These are phyloP conservation scores for Corythornis cristatus DNA, from an alignment of 2,113 vertebrate species.

Conservation along the genomic window DNA sequence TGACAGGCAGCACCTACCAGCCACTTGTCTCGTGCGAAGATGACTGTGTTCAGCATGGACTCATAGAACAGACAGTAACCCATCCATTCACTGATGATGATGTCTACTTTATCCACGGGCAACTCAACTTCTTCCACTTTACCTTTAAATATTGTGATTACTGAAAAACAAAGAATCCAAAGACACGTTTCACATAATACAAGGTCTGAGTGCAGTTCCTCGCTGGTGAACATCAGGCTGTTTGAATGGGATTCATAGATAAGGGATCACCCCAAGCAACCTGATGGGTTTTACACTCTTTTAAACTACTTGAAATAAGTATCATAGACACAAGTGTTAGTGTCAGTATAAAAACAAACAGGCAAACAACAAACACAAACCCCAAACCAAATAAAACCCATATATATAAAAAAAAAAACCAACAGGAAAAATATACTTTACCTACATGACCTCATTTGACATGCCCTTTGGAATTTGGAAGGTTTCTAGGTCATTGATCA, in stretches of 20 bases:
- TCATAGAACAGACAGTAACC: slow-evolving; percentile 98
- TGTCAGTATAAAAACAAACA: neutral
- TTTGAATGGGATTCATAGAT: neutral
- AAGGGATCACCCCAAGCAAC: neutral
- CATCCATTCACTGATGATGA: slow-evolving; percentile 99
- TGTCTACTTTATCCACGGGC: slow-evolving; percentile 94
- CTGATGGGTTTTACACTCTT: neutral
- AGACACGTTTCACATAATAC: slow-evolving; percentile 56
- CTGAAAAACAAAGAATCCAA: slow-evolving; percentile 79
- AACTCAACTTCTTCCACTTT: slow-evolving; percentile 98
- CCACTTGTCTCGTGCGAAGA: slow-evolving; percentile 99
- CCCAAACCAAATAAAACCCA: neutral
- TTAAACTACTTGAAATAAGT: neutral
- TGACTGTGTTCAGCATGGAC: slow-evolving; percentile 98
- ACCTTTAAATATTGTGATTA: slow-evolving; percentile 97
- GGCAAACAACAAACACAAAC: neutral
- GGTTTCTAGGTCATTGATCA: neutral
- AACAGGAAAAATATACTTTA: neutral
- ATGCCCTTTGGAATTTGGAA: neutral
- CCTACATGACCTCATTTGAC: neutral
- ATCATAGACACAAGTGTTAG: neutral
- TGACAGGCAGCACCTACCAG: slow-evolving; percentile 82
- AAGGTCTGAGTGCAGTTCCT: neutral
- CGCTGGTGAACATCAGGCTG: neutral
- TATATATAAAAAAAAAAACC: neutral